These are phyloP conservation scores for Magallana ariakensis DNA, from an alignment of 1,140 invertebrate species.

Conservation along the genomic window DNA sequence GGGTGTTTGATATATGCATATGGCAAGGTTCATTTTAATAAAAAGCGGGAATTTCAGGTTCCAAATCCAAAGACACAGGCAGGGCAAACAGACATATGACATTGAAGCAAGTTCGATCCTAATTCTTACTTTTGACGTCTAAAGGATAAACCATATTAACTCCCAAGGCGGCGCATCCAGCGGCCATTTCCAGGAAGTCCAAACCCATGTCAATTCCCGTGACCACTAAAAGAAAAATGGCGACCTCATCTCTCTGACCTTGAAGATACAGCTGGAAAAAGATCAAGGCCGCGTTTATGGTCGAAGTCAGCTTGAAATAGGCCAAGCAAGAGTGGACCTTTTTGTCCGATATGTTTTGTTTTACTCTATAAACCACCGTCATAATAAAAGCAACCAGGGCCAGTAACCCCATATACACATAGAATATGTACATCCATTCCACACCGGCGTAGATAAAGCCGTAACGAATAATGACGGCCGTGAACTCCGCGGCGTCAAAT, in stretches of 20 bases:
- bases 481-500: slow-evolving; percentile 40
- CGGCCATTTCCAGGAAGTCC: slow-evolving; percentile 46
- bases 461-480: slow-evolving; percentile 4
- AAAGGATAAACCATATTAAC: slow-evolving; percentile 12
- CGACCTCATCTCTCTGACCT: slow-evolving; percentile 34
- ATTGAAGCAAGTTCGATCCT: background rate
- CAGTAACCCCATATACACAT: slow-evolving; percentile 40
- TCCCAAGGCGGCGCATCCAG: slow-evolving; percentile 30
- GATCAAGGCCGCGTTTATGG: slow-evolving; percentile 41
- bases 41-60: no score
- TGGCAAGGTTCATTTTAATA: no score
- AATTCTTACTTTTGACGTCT: slow-evolving; percentile 13
- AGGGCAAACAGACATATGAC: no score
- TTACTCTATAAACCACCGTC: slow-evolving; percentile 31
- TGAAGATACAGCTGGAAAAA: slow-evolving; percentile 46
- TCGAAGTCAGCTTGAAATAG: slow-evolving; percentile 46
- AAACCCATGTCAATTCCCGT: slow-evolving; percentile 46
- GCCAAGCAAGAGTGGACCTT: slow-evolving; percentile 37
- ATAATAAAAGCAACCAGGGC: slow-evolving; percentile 23
- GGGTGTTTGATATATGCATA: no score
- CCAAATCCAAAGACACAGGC: no score
- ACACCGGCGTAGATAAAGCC: slow-evolving; percentile 30
- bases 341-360: background rate
- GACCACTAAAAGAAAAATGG: slow-evolving; percentile 34
- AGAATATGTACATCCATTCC: slow-evolving; percentile 41